These are phyloP conservation scores for Trissoscelio sp. DNA, from an alignment of 2,888 invertebrate species.

Conservation along the genomic window DNA sequence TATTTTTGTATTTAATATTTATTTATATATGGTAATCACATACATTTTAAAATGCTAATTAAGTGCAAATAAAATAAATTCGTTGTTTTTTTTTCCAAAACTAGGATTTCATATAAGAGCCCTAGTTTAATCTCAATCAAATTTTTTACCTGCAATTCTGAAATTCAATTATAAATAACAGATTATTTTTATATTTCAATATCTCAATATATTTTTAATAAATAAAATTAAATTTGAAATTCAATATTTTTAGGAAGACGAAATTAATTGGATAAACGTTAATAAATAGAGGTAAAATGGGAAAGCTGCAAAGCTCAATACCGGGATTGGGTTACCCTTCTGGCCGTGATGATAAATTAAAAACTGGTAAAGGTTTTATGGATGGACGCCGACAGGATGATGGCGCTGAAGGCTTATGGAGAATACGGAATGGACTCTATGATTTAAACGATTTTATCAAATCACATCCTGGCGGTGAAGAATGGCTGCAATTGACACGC, in stretches of 20 bases:
- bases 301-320: conserved; percentile 83
- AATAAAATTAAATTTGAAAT: too few relatives aligned
- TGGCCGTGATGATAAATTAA: conserved; percentile 81
- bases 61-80: too few relatives aligned
- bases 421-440: conserved; percentile 91
- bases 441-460: conserved; percentile 92
- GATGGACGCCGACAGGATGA: conserved; percentile 88
- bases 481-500: conserved; percentile 89
- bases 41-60: too few relatives aligned
- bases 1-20: too few relatives aligned
- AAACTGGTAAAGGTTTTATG: conserved; percentile 86
- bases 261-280: neutral
- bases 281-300: conserved; percentile 42
- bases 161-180: too few relatives aligned
- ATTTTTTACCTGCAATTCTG: too few relatives aligned
- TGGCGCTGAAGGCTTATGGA: conserved; percentile 91
- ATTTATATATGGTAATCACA: too few relatives aligned
- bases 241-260: neutral
- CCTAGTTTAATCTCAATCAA: too few relatives aligned
- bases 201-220: too few relatives aligned
- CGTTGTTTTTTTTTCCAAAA: too few relatives aligned
- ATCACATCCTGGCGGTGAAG: conserved; percentile 93
- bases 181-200: too few relatives aligned
- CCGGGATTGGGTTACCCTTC: conserved; percentile 84
- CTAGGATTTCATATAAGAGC: too few relatives aligned